Evolutionary conservation across 2,113 vertebrate species (phyloP), one percentile per base, ranked within the genome.

Genomic region (Larimichthys crocea): DNA sequence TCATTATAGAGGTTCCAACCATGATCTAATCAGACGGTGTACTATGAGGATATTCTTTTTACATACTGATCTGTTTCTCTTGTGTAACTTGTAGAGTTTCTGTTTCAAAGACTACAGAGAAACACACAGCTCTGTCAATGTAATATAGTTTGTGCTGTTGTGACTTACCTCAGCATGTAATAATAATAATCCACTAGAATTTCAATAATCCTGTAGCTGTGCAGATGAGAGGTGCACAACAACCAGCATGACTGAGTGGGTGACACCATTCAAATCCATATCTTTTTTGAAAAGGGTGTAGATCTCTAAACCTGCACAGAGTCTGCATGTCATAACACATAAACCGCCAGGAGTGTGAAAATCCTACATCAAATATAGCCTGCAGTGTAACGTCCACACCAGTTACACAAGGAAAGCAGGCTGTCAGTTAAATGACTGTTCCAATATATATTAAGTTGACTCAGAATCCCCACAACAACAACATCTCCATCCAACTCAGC

Each of bases 391-490:
- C 19, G 14, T 48, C 75, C 61, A 46, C 56, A 83, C 72, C 56
- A 69, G 85, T 84, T 77, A 53, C 22, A 84, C 80, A 56, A 52
- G 81, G 61, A 83, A 56, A 63, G 46, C 85, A 63, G 35, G 62
- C 57, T 63, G 72, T 76, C 73, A 80, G 10, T 80, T 73, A 63
- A 31, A 59, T 24, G 15, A 52, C 0, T 50, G 53, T 46, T 78
- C 1, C 4, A 48, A 69, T n/a, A 56, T n/a, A 73, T 62, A 81
- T 2, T 24, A 24, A 57, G 46, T 48, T 12, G 29, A 48, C 67
- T 44, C 31, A 68, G 3, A 63, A 44, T 69, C 68, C 6, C 14
- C 46, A 24, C 22, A 77, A 78, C 65, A 82, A 53, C 42, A 66
- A 35, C 6, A 35, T 46, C 56, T 76, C 35, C 26, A 22, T 66